Evolutionary conservation across 2,797 vertebrate species (phyloP), one percentile per base, ranked within the genome.

Genomic region (Bradypus variegatus): DNA sequence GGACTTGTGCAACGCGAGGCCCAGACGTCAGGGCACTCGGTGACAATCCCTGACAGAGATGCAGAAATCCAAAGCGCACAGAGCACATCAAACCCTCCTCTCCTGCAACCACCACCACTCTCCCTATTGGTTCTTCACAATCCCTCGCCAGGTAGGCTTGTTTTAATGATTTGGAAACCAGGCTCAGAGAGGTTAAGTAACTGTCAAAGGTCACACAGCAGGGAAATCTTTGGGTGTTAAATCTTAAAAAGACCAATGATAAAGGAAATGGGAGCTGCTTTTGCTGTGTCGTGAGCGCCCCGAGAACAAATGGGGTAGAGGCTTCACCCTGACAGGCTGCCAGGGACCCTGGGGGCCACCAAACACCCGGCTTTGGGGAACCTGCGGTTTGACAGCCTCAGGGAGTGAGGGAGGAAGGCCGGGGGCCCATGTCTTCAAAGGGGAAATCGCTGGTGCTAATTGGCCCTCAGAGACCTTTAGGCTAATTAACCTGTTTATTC

Each of bases 401-500:
- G 91, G 89, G 88, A 88, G 88, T 3, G 3, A 50, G n/a, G 36
- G 69, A 41, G 19, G 73, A 70, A 86, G 80, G 73, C 76, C 45
- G 13, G 38, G 38, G 89, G 48, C 25, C 15, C 72, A 75, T 64
- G 70, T 70, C 94, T 94, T 93, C 93, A 94, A 91, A 95, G 91
- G 93, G 90, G 67, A 89, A 91, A 75, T 93, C 93, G 84, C 95
- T 86, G 21, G 86, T 92, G 90, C 80, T 96, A 96, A 95, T 94
- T 96, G 95, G 94, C 84, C 92, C 92, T 67, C 45, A 15, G 95
- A 95, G 94, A 95, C 95, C 95, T 95, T 94, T 91, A 76, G 95
- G 92, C 80, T 96, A 95, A 96, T 96, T 94, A 93, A 92, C 91
- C 92, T 93, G 91, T 86, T 95, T 91, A 86, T 84, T 94, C 84